Conservation (phyloP, 1,140 invertebrate species). For the Helicorthomorpha holstii region DNA sequence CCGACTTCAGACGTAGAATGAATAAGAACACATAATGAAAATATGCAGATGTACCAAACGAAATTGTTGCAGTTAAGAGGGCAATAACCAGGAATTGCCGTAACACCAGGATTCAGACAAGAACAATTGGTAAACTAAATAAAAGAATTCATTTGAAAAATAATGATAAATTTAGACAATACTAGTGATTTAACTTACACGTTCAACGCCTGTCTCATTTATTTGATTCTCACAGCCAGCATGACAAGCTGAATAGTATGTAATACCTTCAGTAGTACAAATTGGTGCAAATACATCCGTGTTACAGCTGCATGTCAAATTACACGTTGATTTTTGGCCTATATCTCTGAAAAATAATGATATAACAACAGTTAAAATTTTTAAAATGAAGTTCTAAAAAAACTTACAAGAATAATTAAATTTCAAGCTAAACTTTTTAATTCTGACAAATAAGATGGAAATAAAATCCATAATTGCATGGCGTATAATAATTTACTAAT, state of each 20-base stretch:
- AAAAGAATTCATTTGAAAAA: conserved; percentile 1
- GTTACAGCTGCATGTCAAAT: conserved; percentile 36
- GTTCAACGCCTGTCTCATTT: conserved; percentile 7
- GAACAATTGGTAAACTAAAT: conserved; percentile 54
- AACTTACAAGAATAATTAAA: no score
- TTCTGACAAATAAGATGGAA: no score
- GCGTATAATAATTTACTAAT: background rate
- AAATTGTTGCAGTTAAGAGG: conserved; percentile 58
- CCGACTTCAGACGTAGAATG: conserved; percentile 84
- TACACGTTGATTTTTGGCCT: conserved; percentile 38
- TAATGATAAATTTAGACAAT: background rate
- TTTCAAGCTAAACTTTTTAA: no score
- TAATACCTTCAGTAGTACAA: conserved; percentile 56
- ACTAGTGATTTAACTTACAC: no score
- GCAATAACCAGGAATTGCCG: conserved; percentile 53
- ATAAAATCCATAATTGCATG: no score
- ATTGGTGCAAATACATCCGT: conserved; percentile 64
- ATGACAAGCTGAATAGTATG: conserved; percentile 75
- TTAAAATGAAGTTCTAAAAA: no score
- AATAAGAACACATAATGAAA: conserved; percentile 73
- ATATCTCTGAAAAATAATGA: no score
- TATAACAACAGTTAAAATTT: no score
- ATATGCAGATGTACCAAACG: conserved; percentile 63
- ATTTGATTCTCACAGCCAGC: conserved; percentile 51
- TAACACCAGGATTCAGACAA: conserved; percentile 37